Evolutionary conservation across 2,113 vertebrate species (phyloP).

Genomic region (Sialia sialis): DNA sequence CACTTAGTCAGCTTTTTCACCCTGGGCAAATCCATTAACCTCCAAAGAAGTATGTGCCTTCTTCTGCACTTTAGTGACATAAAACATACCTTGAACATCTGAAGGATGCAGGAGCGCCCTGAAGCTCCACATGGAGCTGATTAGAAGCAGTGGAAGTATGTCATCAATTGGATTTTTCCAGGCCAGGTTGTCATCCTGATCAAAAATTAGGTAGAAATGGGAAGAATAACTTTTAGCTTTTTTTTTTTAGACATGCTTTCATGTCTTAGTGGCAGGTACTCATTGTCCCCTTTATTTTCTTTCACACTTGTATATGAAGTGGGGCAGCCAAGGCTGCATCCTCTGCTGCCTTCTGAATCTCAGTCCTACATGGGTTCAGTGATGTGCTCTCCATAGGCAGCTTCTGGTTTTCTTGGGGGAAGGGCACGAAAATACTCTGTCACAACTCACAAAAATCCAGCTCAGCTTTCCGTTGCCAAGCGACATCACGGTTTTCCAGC

Average conservation of each 20-base stretch:
- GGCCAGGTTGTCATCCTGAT: not conserved
- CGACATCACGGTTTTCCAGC: not conserved
- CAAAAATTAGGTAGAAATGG: not conserved
- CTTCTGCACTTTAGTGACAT: not conserved
- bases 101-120: not conserved
- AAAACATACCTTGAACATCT: not conserved
- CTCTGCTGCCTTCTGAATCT: not conserved
- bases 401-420: not conserved
- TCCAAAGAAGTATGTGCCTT: not conserved
- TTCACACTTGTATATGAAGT: not conserved
- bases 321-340: not conserved
- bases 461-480: slow-evolving; percentile 22
- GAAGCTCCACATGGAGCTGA: not conserved
- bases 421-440: not conserved
- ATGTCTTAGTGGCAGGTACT: not conserved
- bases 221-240: not conserved
- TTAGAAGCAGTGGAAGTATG: not conserved
- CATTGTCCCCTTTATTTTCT: not conserved
- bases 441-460: not conserved
- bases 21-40: not conserved
- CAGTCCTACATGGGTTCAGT: not conserved
- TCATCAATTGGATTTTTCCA: not conserved
- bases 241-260: not conserved
- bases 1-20: not conserved
- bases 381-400: fast-evolving